phyloP scores from a whole-genome alignment of 53 echinoderm and acorn worm genomes.

The Holothuria leucospilota region DNA sequence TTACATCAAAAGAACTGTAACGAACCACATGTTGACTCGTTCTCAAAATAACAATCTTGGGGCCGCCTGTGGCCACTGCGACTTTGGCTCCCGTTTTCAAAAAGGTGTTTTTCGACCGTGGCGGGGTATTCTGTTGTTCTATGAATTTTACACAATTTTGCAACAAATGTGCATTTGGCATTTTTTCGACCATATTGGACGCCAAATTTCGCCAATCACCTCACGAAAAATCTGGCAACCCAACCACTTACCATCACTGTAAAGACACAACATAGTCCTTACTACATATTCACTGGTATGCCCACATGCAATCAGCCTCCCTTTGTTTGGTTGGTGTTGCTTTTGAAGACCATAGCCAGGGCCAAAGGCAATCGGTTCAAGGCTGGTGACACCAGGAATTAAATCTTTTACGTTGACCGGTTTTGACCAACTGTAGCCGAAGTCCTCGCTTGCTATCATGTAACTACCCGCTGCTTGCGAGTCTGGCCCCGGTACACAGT shows the following conservation, averaged over 20 bases:
- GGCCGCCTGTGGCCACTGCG: too few relatives aligned
- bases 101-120: too few relatives aligned
- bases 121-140: too few relatives aligned
- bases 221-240: too few relatives aligned
- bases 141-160: too few relatives aligned
- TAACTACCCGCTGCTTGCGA: slow-evolving; percentile 50
- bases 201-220: too few relatives aligned
- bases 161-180: too few relatives aligned
- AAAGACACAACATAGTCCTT: slow-evolving; percentile 54
- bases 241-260: slow-evolving; percentile 74
- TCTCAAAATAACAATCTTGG: too few relatives aligned
- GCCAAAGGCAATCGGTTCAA: slow-evolving; percentile 47
- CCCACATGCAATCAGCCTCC: slow-evolving; percentile 66
- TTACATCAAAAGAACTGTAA: too few relatives aligned
- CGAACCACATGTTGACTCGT: too few relatives aligned
- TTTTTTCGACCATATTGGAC: too few relatives aligned
- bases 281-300: slow-evolving; percentile 35
- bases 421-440: slow-evolving; percentile 60
- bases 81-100: too few relatives aligned
- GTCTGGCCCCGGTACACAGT: slow-evolving; percentile 30
- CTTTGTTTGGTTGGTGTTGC: slow-evolving; percentile 57
- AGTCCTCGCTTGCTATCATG: slow-evolving; percentile 59
- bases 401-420: slow-evolving; percentile 52
- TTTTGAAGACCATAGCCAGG: slow-evolving; percentile 77
- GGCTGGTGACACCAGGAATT: slow-evolving; percentile 41